Evolutionary conservation across 1,140 invertebrate species (phyloP).

Genomic region (Schmidtea mediterranea): DNA sequence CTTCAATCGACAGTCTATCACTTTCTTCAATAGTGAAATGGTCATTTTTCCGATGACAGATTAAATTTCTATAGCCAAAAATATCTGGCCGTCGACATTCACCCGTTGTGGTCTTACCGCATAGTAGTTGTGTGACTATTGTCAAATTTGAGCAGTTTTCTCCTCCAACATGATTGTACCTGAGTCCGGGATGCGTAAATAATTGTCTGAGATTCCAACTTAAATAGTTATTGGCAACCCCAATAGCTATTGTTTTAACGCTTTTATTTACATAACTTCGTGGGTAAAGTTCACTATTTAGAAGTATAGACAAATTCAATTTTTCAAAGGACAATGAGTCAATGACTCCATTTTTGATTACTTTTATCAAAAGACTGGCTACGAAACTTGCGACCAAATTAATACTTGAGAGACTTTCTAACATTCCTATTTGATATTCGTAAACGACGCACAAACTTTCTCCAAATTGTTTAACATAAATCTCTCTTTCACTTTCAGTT

Average conservation of each 20-base stretch:
- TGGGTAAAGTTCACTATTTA: not conserved
- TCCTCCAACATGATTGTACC: conserved; percentile 2
- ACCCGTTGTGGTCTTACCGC: not conserved
- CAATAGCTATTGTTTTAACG: not conserved
- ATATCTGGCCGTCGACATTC: not conserved
- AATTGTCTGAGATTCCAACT: not conserved
- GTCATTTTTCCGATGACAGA: not conserved
- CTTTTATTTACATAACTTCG: not conserved
- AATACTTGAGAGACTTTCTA: not conserved
- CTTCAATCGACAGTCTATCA: no score
- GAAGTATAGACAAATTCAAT: not conserved
- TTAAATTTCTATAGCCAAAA: conserved; percentile 5
- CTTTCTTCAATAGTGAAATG: no score
- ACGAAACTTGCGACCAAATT: not conserved
- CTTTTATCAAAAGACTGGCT: not conserved
- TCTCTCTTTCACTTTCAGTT: not conserved
- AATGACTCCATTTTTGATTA: not conserved
- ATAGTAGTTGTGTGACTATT: not conserved
- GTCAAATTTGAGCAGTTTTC: conserved; percentile 2
- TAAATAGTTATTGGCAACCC: not conserved
- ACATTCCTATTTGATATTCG: conserved; percentile 5
- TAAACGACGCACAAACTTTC: not conserved
- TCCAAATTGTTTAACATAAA: not conserved
- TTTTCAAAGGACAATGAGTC: not conserved
- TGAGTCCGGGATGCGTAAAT: not conserved